Conservation (phyloP, 2,888 invertebrate genomes). For the Acheta domesticus region DNA sequence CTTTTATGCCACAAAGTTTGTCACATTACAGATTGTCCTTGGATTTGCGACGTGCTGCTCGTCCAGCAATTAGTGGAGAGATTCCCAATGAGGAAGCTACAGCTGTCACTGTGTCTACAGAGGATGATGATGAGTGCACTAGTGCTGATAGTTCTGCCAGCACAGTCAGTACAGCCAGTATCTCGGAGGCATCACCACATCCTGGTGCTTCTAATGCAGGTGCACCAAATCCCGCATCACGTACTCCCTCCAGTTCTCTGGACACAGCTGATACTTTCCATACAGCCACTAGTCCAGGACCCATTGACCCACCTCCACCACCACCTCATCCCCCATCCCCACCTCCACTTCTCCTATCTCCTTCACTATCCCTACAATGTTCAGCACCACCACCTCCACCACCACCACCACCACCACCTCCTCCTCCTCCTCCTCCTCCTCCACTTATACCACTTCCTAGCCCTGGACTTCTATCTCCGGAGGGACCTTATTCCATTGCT, state of each 20-base stretch:
- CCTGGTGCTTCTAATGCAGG: neutral
- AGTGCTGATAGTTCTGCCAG: neutral
- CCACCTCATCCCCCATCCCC: too few species aligned
- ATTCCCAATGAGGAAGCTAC: too few species aligned
- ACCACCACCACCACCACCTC: neutral
- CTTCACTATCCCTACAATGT: neutral
- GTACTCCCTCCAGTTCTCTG: slow-evolving; percentile 36
- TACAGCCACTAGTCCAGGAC: slow-evolving; percentile 63
- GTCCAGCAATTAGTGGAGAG: slow-evolving; percentile 35
- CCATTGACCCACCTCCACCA: too few species aligned
- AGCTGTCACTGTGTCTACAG: slow-evolving; percentile 28
- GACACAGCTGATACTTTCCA: slow-evolving; percentile 69
- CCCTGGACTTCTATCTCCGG: too few species aligned
- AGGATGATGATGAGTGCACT: slow-evolving; percentile 40
- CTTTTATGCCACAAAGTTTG: slow-evolving; percentile 4
- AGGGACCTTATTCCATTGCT: too few species aligned
- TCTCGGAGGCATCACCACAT: neutral
- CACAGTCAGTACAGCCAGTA: neutral
- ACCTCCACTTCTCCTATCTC: too few species aligned
- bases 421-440: too few species aligned
- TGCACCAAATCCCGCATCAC: neutral
- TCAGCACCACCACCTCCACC: slow-evolving; percentile 19
- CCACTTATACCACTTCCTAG: too few species aligned
- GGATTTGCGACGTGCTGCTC: slow-evolving; percentile 59
- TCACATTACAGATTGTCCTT: slow-evolving; percentile 59